phyloP scores from a whole-genome alignment of 2,113 vertebrate genomes.

The Albula goreensis region DNA sequence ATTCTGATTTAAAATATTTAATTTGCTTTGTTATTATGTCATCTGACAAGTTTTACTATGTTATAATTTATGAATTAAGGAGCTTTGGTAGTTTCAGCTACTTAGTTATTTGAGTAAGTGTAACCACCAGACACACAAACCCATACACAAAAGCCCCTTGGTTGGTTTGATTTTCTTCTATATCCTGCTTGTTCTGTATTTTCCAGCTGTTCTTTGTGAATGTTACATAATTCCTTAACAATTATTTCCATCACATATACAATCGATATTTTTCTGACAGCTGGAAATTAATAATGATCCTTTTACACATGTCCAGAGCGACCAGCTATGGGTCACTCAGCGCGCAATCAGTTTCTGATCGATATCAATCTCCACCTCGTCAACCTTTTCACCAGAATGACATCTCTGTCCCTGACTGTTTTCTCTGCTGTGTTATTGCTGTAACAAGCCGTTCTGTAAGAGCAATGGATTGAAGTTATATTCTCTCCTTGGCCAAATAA shows the following conservation, averaged over 20 bases:
- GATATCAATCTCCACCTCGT: neutral
- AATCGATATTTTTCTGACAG: neutral
- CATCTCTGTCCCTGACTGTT: neutral
- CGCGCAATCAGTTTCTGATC: neutral
- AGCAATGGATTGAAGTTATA: neutral
- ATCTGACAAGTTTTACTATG: too few relatives aligned
- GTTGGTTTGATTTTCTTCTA: too few relatives aligned
- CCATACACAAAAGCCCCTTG: too few relatives aligned
- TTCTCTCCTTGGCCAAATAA: neutral
- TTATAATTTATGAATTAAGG: too few relatives aligned
- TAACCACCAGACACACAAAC: too few relatives aligned
- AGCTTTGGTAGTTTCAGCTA: too few relatives aligned
- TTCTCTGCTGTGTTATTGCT: neutral
- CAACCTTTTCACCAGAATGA: neutral
- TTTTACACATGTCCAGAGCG: neutral
- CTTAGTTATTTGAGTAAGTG: too few relatives aligned
- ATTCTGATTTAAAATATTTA: too few relatives aligned
- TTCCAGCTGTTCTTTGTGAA: too few relatives aligned
- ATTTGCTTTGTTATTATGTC: too few relatives aligned
- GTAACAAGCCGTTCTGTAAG: neutral
- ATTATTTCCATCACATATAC: neutral
- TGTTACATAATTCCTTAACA: neutral
- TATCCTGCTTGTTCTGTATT: too few relatives aligned
- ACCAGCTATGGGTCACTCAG: neutral
- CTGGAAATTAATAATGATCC: slow-evolving; percentile 6